Base-by-base conservation (phyloP, 2,888 invertebrate species). In the Pegoplata infirma region DNA sequence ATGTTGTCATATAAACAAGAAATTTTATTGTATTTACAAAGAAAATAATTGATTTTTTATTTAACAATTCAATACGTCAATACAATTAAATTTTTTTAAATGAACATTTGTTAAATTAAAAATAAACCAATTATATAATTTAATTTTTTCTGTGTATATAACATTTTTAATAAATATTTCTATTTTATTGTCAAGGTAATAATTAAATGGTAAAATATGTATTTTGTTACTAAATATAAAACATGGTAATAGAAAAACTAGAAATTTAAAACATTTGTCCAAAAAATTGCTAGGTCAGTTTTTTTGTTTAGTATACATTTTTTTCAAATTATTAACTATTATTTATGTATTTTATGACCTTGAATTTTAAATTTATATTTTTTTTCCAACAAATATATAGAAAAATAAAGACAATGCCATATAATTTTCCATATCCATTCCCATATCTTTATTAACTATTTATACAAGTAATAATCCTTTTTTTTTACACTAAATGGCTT, bases 391-490 rank as follows among this genome's bases (percentile, higher is more conserved):
- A n/a, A 61, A 32, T 59, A 44, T 25, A 19, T 8, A 28, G 23
- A 17, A 61, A 36, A 16, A 55, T 44, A 32, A 64, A 51, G 49
- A 28, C 56, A 58, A 66, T 71, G 25, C 16, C 47, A 55, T 44
- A 17, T n/a, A n/a, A n/a, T n/a, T n/a, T n/a, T n/a, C n/a, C 21
- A 51, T 16, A 21, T n/a, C 25, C 23, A 23, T 51, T 51, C 14
- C 14, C 51, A 51, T 51, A 63, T 63, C 53, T 47, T 72, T 64
- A 64, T 64, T 72, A 56, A 55, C 61, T 21, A 19, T 5, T 25
- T n/a, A n/a, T n/a, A n/a, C n/a, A n/a, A 10, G 36, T 51, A 23
- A 51, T 21, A 25, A n/a, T n/a, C n/a, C n/a, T n/a, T n/a, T n/a
- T n/a, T 14, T 51, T 49, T 49, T 51, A 51, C 23, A 23, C 23